phyloP scores from a whole-genome alignment of 2,797 vertebrate genomes.

The Morus bassanus region DNA sequence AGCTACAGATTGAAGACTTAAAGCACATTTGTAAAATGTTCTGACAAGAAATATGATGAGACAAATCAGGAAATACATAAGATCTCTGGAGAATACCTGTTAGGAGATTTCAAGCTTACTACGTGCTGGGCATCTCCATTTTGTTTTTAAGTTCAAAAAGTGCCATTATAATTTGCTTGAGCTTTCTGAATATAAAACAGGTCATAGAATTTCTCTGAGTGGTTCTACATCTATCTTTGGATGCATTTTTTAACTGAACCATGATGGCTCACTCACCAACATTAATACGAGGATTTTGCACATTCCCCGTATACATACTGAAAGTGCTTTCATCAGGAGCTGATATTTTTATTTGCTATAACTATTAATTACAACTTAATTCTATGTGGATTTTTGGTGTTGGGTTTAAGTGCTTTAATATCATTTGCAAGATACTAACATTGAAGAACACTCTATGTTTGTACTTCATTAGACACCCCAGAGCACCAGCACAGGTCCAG shows the following conservation, averaged over 20 bases:
- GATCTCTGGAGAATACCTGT: background rate
- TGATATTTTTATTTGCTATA: background rate
- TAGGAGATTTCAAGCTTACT: background rate
- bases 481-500: background rate
- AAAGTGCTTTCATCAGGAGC: background rate
- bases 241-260: background rate
- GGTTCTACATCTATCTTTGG: background rate
- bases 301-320: background rate
- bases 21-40: background rate
- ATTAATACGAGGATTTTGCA: background rate
- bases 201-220: background rate
- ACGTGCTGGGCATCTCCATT: background rate
- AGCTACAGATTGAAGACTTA: background rate
- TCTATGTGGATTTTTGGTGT: background rate
- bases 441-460: slow-evolving; percentile 32
- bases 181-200: background rate
- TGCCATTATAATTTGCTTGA: background rate
- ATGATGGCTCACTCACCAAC: background rate
- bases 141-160: background rate
- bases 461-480: slow-evolving; percentile 28
- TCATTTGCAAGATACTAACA: background rate
- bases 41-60: background rate
- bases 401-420: background rate
- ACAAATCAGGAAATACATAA: background rate
- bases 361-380: background rate